A percentile compares a stretch with the other conserved stretches of the same genome.
Evolutionary conservation across 2,888 invertebrate species (phyloP).

Genomic region (Ellobium chinense): DNA sequence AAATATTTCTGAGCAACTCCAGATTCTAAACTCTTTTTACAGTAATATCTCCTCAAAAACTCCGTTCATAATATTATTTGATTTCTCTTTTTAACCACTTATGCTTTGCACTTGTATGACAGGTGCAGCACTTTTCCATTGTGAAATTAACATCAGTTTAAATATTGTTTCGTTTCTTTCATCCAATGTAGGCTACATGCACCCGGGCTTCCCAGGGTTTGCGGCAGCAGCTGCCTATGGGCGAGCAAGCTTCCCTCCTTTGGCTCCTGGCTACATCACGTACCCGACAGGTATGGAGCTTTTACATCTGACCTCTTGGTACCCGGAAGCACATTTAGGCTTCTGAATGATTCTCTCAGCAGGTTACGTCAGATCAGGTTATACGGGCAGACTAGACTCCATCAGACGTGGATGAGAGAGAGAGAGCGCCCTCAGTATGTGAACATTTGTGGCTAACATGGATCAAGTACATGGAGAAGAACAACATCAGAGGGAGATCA

Average conservation of each 20-base stretch:
- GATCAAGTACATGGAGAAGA: too few relatives aligned
- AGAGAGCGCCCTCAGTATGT: too few relatives aligned
- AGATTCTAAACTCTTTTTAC: too few relatives aligned
- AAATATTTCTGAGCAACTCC: too few relatives aligned
- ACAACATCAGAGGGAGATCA: too few relatives aligned
- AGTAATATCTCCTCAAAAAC: too few relatives aligned
- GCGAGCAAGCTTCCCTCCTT: constrained; percentile 62
- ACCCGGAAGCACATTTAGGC: constrained; percentile 58
- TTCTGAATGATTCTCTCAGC: constrained; percentile 51
- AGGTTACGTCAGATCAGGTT: constrained; percentile 38
- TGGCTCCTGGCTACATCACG: constrained; percentile 62
- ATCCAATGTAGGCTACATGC: constrained; percentile 59
- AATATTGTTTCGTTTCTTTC: neutral
- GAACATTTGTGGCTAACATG: too few relatives aligned
- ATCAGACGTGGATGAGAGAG: neutral
- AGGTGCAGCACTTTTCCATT: neutral
- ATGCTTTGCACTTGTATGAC: too few relatives aligned
- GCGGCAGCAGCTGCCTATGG: constrained; percentile 59
- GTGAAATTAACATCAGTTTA: neutral
- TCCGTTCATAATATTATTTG: too few relatives aligned
- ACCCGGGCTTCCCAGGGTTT: constrained; percentile 59
- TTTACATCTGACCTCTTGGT: constrained; percentile 69
- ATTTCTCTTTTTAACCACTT: too few relatives aligned
- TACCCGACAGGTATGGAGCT: constrained; percentile 74
- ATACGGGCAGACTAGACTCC: neutral